Evolutionary conservation across 2,888 invertebrate genomes (phyloP).

Genomic region (Heliconius ethilla): DNA sequence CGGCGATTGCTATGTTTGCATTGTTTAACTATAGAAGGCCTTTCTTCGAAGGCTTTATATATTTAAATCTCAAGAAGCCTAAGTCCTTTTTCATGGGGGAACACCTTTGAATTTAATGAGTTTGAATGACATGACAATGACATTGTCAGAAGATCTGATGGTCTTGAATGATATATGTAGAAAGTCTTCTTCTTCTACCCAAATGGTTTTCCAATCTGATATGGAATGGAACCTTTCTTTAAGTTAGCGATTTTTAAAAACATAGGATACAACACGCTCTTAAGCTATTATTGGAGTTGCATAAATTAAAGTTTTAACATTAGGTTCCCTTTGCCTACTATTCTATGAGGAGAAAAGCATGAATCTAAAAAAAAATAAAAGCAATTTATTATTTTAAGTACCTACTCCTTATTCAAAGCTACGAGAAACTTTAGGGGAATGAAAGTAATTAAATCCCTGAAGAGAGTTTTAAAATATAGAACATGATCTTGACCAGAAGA

Average conservation of each 20-base stretch:
- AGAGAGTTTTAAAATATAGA: constrained; percentile 21
- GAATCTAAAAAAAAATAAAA: neutral
- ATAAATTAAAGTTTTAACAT: too few species aligned
- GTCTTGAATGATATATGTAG: neutral
- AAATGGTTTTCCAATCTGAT: neutral
- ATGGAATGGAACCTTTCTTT: neutral
- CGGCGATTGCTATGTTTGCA: constrained; percentile 34
- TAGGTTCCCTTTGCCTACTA: too few species aligned
- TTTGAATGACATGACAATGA: constrained; percentile 1
- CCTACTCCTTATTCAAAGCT: neutral
- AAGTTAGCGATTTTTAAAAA: neutral
- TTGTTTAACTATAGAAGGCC: constrained; percentile 37
- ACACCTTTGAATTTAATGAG: constrained; percentile 27
- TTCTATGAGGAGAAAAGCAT: too few species aligned
- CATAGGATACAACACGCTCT: neutral
- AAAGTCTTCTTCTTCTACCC: neutral
- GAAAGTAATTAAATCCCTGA: constrained; percentile 22
- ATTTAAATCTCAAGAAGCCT: constrained; percentile 31
- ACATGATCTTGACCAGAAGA: constrained; percentile 24
- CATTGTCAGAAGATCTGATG: neutral
- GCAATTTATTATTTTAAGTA: constrained; percentile 7
- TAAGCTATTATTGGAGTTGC: neutral
- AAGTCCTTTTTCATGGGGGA: constrained; percentile 25
- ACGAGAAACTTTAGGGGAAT: constrained; percentile 19
- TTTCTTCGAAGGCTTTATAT: constrained; percentile 33